Conservation (phyloP, 2,888 invertebrate species). For the Thymelicus acteon region DNA sequence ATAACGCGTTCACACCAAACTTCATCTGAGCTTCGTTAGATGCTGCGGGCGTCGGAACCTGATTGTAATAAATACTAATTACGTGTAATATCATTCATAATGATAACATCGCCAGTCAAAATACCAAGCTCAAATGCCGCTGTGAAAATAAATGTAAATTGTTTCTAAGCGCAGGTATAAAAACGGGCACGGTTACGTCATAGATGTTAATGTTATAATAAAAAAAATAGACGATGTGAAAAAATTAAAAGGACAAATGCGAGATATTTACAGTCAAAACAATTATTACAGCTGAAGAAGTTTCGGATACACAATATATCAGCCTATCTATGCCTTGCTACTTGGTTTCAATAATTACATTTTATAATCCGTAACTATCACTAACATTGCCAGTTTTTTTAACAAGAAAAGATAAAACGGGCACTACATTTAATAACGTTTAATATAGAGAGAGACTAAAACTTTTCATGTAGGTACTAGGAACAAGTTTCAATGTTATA, state of each 20-base stretch:
- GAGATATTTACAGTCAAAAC: too few species aligned
- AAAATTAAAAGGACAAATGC: neutral
- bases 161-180: neutral
- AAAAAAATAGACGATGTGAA: neutral
- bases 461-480: too few species aligned
- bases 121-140: slow-evolving; percentile 40
- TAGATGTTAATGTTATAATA: neutral
- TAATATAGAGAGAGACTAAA: too few species aligned
- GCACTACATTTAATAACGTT: too few species aligned
- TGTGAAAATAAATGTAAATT: slow-evolving; percentile 8
- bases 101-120: slow-evolving; percentile 75
- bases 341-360: too few species aligned
- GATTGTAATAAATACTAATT: slow-evolving; percentile 82
- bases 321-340: too few species aligned
- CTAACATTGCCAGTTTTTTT: too few species aligned
- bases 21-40: slow-evolving; percentile 51
- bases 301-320: too few species aligned
- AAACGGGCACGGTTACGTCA: neutral
- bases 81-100: slow-evolving; percentile 79
- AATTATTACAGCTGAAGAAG: too few species aligned
- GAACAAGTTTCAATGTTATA: neutral
- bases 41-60: slow-evolving; percentile 55
- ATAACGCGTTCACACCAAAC: slow-evolving; percentile 70
- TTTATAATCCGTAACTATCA: too few species aligned
- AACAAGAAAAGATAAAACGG: too few species aligned